A percentile compares a stretch with the other conserved stretches of the same genome.
These are phyloP conservation scores for Elgaria multicarinata DNA, from an alignment of 2,113 vertebrate genomes.

Conservation along the genomic window DNA sequence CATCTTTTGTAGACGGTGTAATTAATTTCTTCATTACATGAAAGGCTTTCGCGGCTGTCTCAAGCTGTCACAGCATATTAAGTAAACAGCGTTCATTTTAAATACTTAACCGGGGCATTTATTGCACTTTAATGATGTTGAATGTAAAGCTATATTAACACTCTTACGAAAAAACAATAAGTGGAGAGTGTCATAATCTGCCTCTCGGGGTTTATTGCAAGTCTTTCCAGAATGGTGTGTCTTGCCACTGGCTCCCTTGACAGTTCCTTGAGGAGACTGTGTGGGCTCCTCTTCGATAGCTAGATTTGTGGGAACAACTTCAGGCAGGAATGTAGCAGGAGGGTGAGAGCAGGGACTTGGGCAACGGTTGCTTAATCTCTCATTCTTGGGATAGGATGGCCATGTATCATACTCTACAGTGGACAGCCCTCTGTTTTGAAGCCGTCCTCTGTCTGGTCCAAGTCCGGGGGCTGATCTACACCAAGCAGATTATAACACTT, in stretches of 20 bases:
- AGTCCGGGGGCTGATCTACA: no score
- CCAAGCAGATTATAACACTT: no score
- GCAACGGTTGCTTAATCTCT: not conserved
- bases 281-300: not conserved
- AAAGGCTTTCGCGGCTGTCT: slow-evolving; percentile 25
- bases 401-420: not conserved
- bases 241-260: not conserved
- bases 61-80: slow-evolving; percentile 44
- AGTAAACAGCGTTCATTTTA: slow-evolving; percentile 40
- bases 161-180: slow-evolving; percentile 15
- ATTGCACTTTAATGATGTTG: slow-evolving; percentile 24
- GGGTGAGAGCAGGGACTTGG: not conserved
- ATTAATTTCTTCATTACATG: slow-evolving; percentile 37
- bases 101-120: slow-evolving; percentile 40
- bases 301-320: not conserved
- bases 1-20: slow-evolving; percentile 35
- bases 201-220: not conserved
- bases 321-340: not conserved
- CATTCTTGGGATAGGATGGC: not conserved
- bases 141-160: slow-evolving; percentile 29
- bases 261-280: not conserved
- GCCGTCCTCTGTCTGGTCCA: no score
- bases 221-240: not conserved
- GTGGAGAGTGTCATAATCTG: slow-evolving; percentile 10
- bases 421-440: no score